phyloP scores from a whole-genome alignment of 2,113 vertebrate species.

The Catharus bicknelli region DNA sequence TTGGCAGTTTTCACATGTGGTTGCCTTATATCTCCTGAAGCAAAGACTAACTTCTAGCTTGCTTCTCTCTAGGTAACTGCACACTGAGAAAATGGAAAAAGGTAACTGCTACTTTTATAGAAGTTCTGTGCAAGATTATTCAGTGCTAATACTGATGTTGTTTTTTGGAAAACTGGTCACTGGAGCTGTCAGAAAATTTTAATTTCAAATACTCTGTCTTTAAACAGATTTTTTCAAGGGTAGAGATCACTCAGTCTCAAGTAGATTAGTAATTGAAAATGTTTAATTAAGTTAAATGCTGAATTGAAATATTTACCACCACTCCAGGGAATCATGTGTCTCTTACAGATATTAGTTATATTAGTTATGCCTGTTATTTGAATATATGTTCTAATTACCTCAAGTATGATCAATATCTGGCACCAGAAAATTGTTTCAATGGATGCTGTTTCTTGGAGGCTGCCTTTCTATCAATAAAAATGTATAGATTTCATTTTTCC shows the following conservation, averaged over 20 bases:
- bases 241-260: not conserved
- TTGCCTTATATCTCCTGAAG: not conserved
- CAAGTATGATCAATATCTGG: not conserved
- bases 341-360: not conserved
- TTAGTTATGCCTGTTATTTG: not conserved
- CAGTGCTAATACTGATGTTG: not conserved
- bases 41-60: not conserved
- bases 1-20: not conserved
- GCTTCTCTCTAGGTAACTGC: not conserved
- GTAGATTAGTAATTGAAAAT: not conserved
- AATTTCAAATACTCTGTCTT: not conserved
- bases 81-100: not conserved
- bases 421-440: not conserved
- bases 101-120: not conserved
- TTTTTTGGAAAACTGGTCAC: not conserved
- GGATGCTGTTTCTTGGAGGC: not conserved
- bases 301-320: not conserved
- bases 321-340: not conserved
- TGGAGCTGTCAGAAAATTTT: not conserved
- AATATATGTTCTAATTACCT: not conserved
- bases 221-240: not conserved
- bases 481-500: not conserved
- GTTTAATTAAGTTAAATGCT: not conserved
- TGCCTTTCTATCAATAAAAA: not conserved
- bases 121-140: not conserved